Base-by-base conservation (phyloP, 2,888 invertebrate species). In the Drosophila peninsularis region DNA sequence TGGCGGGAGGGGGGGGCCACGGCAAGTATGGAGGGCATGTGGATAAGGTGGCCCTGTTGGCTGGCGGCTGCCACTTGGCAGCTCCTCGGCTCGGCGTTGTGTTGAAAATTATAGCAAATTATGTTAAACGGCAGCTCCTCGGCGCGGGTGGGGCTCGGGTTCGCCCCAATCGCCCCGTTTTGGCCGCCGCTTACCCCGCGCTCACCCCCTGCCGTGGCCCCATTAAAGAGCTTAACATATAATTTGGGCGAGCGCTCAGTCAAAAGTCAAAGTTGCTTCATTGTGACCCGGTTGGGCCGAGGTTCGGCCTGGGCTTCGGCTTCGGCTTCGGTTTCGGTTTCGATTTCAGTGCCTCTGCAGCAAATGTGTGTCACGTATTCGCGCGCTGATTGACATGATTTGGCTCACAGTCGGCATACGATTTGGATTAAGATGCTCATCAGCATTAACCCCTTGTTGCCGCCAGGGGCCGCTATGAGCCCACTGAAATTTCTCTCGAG, bases 31-130 rank as follows among this genome's bases (percentile, higher is more conserved):
- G 14, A n/a, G n/a, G 34, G 34, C 14, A 24, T 32, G 34, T 34
- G 47, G 41, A 24, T 36, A 34, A 57, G 52, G 62, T 42, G 62
- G 62, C 37, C 39, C 24, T 42, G 44, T 11, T 21, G 44, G 17
- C 44, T 44, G 55, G 56, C 55, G 56, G 56, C 68, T 67, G 77
- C 78, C 75, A 78, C 82, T 78, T 79, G 78, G 75, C 75, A 78
- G 74, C 70, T 78, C 66, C 53, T 62, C 64, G 64, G 62, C 62
- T 63, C 49, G 74, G 79, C 84, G 72, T 84, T 89, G 80, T 82
- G 85, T 85, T 85, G 85, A 82, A 91, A 91, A 92, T 92, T 91
- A 92, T 89, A 86, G 86, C 87, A 91, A 91, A 92, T 91, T 91
- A 91, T 89, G 84, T 90, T 92, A 92, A 91, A 91, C 90, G 91